These are phyloP conservation scores for Callinectes sapidus DNA, from an alignment of 2,888 invertebrate species.

Conservation along the genomic window DNA sequence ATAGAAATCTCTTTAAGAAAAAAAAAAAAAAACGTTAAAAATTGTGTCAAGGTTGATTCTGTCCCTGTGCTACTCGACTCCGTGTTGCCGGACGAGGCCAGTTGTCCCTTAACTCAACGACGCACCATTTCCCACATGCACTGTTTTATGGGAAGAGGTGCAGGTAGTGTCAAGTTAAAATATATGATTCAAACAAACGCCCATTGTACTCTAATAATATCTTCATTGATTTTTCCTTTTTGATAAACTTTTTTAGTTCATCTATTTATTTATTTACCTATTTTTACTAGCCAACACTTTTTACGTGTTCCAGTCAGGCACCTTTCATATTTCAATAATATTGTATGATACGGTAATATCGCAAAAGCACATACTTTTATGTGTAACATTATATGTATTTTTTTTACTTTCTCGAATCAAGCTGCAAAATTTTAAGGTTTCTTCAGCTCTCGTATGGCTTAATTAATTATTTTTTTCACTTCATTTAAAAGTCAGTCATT, in stretches of 20 bases:
- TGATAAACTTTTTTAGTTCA: neutral
- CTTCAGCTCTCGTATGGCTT: neutral
- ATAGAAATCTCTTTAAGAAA: neutral
- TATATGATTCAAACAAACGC: neutral
- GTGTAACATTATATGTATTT: neutral
- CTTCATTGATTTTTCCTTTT: neutral
- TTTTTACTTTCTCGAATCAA: no score
- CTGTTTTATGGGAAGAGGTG: no score
- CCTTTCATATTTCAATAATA: no score
- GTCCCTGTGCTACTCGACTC: no score
- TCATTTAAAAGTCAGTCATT: neutral
- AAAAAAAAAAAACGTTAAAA: neutral
- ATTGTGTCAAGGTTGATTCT: neutral
- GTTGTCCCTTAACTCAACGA: neutral
- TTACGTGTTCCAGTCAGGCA: neutral
- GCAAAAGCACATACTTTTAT: neutral
- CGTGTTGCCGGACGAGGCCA: neutral
- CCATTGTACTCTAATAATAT: neutral
- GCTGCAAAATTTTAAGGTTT: neutral
- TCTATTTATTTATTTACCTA: no score
- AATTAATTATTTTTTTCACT: neutral
- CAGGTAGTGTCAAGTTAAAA: neutral
- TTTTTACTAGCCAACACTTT: neutral
- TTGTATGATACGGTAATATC: neutral
- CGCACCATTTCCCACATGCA: neutral